phyloP scores from a whole-genome alignment of 2,113 vertebrate species.

The Petaurus breviceps region DNA sequence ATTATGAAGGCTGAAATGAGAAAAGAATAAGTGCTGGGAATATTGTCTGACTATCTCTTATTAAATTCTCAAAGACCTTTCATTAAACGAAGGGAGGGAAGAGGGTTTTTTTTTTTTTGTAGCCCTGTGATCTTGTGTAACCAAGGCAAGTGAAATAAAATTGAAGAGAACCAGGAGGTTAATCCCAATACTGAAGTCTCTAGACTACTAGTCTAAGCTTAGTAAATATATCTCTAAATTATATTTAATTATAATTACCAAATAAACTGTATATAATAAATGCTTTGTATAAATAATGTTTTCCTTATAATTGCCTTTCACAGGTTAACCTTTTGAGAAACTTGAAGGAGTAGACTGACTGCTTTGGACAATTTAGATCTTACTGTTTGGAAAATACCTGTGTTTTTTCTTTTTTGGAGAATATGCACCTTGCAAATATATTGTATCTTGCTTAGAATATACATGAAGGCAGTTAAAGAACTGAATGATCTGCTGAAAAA shows the following conservation, averaged over 20 bases:
- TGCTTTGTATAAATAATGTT: slow-evolving; percentile 38
- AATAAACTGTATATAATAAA: neutral
- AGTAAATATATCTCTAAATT: neutral
- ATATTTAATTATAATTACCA: neutral
- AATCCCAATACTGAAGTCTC: neutral
- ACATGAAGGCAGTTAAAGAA: neutral
- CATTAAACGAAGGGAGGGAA: neutral
- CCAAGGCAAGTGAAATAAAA: neutral
- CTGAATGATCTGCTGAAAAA: neutral
- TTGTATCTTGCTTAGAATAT: neutral
- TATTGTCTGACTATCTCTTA: neutral
- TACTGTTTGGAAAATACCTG: slow-evolving; percentile 23
- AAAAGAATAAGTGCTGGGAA: neutral
- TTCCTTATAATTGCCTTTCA: neutral
- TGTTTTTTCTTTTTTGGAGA: slow-evolving; percentile 25
- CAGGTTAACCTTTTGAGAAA: slow-evolving; percentile 52
- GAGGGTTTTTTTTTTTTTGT: neutral
- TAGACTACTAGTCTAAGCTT: neutral
- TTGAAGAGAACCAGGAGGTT: neutral
- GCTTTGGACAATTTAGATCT: slow-evolving; percentile 34
- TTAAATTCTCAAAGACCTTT: neutral
- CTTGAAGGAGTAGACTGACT: neutral
- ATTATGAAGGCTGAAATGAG: neutral
- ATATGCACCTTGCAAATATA: neutral
- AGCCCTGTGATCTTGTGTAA: neutral